Evolutionary conservation across 2,888 invertebrate genomes (phyloP).

Genomic region (Pandemis corylana): DNA sequence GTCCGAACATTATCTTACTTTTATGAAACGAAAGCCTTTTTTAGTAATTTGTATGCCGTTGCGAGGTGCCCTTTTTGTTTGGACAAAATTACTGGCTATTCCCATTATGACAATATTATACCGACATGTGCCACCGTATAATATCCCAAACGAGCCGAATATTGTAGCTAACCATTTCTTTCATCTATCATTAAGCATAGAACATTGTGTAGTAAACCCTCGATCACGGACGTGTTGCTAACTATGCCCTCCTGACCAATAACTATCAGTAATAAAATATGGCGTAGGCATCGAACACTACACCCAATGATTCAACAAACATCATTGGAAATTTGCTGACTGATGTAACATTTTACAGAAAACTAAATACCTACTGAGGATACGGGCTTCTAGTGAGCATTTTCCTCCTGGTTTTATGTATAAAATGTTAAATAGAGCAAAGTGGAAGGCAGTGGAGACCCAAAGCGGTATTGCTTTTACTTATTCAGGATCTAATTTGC

Average conservation of each 20-base stretch:
- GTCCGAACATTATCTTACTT: background rate
- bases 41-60: conserved; percentile 28
- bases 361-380: too few species aligned
- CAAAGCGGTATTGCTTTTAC: too few species aligned
- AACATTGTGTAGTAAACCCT: background rate
- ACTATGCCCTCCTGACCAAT: conserved; percentile 21
- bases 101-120: conserved; percentile 39
- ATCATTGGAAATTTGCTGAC: background rate
- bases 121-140: conserved; percentile 25
- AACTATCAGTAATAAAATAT: background rate
- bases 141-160: conserved; percentile 25
- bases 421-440: too few species aligned
- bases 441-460: too few species aligned
- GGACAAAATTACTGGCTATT: conserved; percentile 29
- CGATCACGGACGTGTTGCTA: conserved; percentile 11
- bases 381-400: too few species aligned
- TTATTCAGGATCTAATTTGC: too few species aligned
- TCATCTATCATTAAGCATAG: background rate
- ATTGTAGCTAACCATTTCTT: conserved; percentile 29
- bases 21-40: background rate
- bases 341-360: too few species aligned
- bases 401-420: too few species aligned
- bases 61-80: conserved; percentile 22
- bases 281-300: background rate
- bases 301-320: background rate